Evolutionary conservation across 2,113 vertebrate species (phyloP).

Genomic region (Todiramphus saurophagus): DNA sequence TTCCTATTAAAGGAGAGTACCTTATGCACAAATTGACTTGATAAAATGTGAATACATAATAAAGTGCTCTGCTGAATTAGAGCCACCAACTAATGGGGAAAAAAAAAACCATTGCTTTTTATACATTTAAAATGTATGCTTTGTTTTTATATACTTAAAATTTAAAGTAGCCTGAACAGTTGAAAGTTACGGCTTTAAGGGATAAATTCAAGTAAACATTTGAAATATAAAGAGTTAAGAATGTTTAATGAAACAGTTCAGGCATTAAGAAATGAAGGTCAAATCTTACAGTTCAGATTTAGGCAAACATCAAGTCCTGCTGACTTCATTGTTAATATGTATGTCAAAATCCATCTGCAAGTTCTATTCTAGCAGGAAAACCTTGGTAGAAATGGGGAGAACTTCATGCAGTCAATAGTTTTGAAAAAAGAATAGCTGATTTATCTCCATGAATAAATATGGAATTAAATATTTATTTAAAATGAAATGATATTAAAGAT

Average conservation of each 20-base stretch:
- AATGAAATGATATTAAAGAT: background rate
- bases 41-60: background rate
- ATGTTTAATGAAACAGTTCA: background rate
- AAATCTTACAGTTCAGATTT: background rate
- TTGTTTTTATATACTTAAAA: background rate
- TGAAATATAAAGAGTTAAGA: background rate
- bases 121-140: background rate
- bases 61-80: background rate
- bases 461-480: background rate
- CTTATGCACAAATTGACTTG: background rate
- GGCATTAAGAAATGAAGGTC: background rate
- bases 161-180: background rate
- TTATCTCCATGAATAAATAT: background rate
- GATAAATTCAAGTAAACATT: background rate
- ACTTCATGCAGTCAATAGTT: background rate
- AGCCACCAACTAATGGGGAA: background rate
- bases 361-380: background rate
- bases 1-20: background rate
- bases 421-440: background rate
- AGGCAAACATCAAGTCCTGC: background rate
- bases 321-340: background rate
- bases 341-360: background rate
- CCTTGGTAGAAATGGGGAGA: background rate
- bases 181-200: background rate
- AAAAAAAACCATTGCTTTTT: background rate